A percentile compares a stretch with the other conserved stretches of the same genome.
These are phyloP conservation scores for Ctenopoma multispine DNA, from an alignment of 2,797 vertebrate genomes.

Conservation along the genomic window DNA sequence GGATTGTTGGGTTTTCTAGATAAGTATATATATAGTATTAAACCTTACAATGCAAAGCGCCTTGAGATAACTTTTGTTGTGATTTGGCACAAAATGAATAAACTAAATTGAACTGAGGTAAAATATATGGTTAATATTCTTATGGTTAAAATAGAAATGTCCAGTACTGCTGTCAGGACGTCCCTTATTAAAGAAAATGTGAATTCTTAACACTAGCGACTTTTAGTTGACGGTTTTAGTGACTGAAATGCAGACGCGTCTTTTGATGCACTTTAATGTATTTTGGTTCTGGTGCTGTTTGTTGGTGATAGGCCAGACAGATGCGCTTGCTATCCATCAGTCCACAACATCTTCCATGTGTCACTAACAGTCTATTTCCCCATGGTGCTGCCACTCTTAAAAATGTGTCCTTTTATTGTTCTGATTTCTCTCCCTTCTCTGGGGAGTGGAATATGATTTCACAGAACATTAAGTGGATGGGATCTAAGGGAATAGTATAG, in stretches of 20 bases:
- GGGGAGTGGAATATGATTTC: constrained; percentile 79
- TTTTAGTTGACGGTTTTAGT: too few species aligned
- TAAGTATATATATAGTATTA: too few species aligned
- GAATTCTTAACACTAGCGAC: too few species aligned
- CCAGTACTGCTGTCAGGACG: not conserved
- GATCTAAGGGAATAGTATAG: constrained; percentile 73
- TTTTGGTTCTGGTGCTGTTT: constrained; percentile 46
- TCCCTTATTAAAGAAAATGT: not conserved
- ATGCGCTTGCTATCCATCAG: constrained; percentile 68
- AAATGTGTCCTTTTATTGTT: constrained; percentile 77
- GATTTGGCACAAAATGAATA: too few species aligned
- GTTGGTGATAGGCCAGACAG: constrained; percentile 61
- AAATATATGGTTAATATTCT: not conserved
- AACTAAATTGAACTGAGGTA: too few species aligned
- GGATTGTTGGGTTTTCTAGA: too few species aligned
- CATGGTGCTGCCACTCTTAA: constrained; percentile 63
- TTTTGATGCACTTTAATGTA: constrained; percentile 15
- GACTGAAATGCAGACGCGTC: constrained; percentile 13
- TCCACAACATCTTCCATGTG: constrained; percentile 62
- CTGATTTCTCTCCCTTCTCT: constrained; percentile 68
- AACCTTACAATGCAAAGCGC: too few species aligned
- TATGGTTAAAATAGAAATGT: not conserved
- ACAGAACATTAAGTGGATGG: constrained; percentile 81
- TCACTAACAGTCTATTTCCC: constrained; percentile 64
- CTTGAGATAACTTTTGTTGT: too few species aligned